Evolutionary conservation across 2,113 vertebrate genomes (phyloP).

Genomic region (Catagonus wagneri): DNA sequence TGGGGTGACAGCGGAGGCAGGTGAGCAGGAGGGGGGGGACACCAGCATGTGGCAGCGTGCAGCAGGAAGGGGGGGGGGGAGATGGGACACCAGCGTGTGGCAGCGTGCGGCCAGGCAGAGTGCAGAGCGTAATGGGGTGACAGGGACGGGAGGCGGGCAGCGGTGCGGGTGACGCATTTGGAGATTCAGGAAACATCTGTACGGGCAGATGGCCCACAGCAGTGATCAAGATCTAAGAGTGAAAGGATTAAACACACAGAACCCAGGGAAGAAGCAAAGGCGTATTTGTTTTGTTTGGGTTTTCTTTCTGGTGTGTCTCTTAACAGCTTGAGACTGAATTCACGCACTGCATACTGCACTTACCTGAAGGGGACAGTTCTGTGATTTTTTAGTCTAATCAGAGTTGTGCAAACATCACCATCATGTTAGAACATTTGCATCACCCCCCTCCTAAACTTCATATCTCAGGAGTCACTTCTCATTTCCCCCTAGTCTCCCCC

Average conservation of each 20-base stretch:
- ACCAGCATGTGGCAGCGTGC: no score
- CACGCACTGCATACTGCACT: neutral
- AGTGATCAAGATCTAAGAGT: neutral
- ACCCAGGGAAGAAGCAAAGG: conserved; percentile 3
- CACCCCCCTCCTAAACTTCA: neutral
- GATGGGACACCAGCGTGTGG: no score
- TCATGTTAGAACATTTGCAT: conserved; percentile 19
- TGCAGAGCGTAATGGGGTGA: neutral
- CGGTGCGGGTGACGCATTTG: no score
- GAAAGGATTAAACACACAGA: neutral
- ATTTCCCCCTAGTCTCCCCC: neutral
- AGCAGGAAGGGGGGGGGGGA: no score
- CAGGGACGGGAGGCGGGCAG: neutral
- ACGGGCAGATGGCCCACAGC: neutral
- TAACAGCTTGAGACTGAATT: neutral
- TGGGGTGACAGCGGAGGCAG: neutral
- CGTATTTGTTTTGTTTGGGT: neutral
- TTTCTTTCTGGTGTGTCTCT: neutral
- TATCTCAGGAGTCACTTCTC: neutral
- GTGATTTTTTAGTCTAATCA: neutral
- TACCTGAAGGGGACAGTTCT: neutral
- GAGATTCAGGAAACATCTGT: neutral
- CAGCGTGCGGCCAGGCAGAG: no score
- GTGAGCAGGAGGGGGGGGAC: neutral
- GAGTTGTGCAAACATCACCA: neutral